These are phyloP conservation scores for Microhierax caerulescens DNA, from an alignment of 2,797 vertebrate species.

Conservation along the genomic window DNA sequence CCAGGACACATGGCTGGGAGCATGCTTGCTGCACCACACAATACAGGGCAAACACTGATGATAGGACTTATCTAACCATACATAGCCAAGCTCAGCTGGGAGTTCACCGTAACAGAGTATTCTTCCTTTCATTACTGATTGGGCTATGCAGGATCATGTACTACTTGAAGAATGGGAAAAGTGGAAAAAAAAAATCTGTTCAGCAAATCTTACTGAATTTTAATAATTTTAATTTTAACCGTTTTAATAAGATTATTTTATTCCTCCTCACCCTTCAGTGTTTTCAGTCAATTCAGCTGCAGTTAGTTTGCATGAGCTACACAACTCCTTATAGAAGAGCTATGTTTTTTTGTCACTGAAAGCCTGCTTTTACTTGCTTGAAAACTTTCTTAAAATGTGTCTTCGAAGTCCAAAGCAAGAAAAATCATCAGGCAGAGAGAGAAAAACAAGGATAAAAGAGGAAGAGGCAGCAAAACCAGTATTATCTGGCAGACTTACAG, in stretches of 20 bases:
- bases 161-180: not conserved
- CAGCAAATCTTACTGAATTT: not conserved
- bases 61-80: not conserved
- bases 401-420: not conserved
- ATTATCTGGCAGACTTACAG: slow-evolving; percentile 80
- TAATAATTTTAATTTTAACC: too few species aligned
- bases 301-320: not conserved
- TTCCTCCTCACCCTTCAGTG: not conserved
- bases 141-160: not conserved
- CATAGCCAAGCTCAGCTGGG: not conserved
- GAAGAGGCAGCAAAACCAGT: not conserved
- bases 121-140: not conserved
- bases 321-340: not conserved
- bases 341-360: not conserved
- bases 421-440: not conserved
- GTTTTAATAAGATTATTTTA: not conserved
- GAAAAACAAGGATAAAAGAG: not conserved
- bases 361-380: not conserved
- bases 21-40: rapidly evolving
- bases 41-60: not conserved
- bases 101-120: not conserved
- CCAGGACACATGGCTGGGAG: not conserved
- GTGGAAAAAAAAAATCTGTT: not conserved
- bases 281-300: not conserved
- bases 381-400: not conserved